Evolutionary conservation across 1,140 invertebrate genomes (phyloP).

Genomic region (Heliconius hermathena): DNA sequence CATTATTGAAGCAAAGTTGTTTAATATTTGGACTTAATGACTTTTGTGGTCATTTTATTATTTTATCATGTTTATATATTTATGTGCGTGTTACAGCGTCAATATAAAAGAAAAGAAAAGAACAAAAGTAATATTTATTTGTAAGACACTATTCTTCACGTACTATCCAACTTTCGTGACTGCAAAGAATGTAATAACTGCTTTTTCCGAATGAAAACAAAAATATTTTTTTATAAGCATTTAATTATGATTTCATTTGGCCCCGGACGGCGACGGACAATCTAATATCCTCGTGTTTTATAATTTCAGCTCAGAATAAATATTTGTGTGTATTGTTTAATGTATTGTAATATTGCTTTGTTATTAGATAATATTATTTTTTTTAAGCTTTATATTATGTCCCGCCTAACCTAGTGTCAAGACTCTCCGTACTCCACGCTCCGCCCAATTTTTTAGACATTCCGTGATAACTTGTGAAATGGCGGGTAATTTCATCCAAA

Average conservation of each 20-base stretch:
- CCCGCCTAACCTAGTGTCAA: background rate
- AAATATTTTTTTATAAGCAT: too few species aligned
- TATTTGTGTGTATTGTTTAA: background rate
- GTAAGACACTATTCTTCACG: too few species aligned
- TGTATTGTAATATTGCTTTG: background rate
- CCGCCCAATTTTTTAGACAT: too few species aligned
- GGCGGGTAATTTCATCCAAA: too few species aligned
- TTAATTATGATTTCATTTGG: background rate
- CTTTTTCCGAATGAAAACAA: too few species aligned
- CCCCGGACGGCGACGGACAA: background rate
- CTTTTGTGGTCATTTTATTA: background rate
- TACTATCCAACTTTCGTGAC: too few species aligned
- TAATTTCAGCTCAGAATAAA: background rate
- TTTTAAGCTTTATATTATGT: background rate
- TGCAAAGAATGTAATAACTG: too few species aligned
- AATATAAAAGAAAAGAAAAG: too few species aligned
- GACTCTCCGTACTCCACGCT: too few species aligned
- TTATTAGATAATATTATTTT: background rate
- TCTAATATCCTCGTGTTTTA: background rate
- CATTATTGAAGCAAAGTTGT: conserved; percentile 37
- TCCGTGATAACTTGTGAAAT: too few species aligned
- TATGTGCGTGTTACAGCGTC: background rate
- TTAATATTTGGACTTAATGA: conserved; percentile 22
- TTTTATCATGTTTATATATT: too few species aligned
- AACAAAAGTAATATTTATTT: too few species aligned